These are phyloP conservation scores for Vulpes lagopus DNA, from an alignment of 2,113 vertebrate species.

Conservation along the genomic window DNA sequence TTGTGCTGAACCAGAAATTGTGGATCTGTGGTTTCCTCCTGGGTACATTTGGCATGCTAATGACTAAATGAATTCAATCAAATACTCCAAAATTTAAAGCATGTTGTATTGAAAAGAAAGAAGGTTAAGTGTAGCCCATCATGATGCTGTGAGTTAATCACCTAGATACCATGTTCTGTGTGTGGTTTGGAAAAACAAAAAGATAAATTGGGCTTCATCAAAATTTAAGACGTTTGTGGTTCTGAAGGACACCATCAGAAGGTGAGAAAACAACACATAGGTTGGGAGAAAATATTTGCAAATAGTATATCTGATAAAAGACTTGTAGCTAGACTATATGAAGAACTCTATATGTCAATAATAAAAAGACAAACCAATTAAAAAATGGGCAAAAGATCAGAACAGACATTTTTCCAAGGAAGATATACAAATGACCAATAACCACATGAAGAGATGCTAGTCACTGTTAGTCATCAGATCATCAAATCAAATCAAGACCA, in stretches of 20 bases:
- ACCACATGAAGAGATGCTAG: background rate
- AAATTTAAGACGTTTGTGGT: background rate
- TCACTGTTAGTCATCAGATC: background rate
- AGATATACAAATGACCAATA: background rate
- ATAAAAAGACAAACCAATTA: constrained; percentile 7
- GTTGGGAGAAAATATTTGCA: background rate
- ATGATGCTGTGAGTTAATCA: background rate
- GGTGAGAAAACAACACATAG: background rate
- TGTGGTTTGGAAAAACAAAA: background rate
- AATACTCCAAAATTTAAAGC: constrained; percentile 38
- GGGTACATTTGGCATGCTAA: constrained; percentile 40
- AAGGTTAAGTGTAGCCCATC: background rate
- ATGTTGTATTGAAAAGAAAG: constrained; percentile 43
- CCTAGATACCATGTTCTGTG: background rate
- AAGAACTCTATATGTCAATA: background rate
- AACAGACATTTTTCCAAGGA: constrained; percentile 7
- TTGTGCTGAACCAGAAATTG: constrained; percentile 32
- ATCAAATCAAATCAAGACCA: background rate
- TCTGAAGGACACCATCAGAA: background rate
- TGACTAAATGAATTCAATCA: constrained; percentile 38
- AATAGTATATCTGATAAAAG: background rate
- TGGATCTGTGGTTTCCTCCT: background rate
- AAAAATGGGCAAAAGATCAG: background rate
- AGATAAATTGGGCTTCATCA: background rate
- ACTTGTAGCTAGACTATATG: background rate